These are phyloP conservation scores for Ectemnius lituratus DNA, from an alignment of 2,888 invertebrate genomes.

Conservation along the genomic window DNA sequence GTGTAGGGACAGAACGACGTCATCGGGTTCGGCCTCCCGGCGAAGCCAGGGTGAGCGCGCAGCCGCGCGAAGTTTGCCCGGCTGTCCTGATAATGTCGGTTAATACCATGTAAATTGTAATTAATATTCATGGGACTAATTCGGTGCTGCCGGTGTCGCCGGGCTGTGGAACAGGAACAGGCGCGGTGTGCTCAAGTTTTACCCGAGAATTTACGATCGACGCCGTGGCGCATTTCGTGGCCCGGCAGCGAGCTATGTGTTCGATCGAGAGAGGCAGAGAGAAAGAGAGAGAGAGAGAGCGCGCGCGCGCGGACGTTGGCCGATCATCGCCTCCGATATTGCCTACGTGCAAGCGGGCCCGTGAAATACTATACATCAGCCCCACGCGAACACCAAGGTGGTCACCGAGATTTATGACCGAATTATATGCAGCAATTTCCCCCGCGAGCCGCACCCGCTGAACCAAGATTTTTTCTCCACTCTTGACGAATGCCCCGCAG, in stretches of 20 bases:
- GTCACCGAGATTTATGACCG: conserved; percentile 38
- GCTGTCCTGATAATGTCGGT: conserved; percentile 75
- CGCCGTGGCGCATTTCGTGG: conserved; percentile 64
- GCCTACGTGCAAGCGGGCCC: conserved; percentile 17
- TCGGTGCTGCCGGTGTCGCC: conserved; percentile 60
- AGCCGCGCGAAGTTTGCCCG: conserved; percentile 67
- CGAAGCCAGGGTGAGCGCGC: conserved; percentile 46
- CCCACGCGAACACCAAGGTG: conserved; percentile 10
- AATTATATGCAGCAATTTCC: conserved; percentile 37
- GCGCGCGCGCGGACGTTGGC: conserved; percentile 24
- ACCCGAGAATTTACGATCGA: conserved; percentile 71
- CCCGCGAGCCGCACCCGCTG: conserved; percentile 1
- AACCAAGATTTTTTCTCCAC: background rate
- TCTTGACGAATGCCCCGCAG: conserved; percentile 26
- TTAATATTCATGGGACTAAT: conserved; percentile 76
- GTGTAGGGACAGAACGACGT: conserved; percentile 35
- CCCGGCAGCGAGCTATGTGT: background rate
- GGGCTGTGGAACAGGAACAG: conserved; percentile 19
- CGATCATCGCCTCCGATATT: conserved; percentile 31
- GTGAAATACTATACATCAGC: conserved; percentile 34
- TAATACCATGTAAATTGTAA: conserved; percentile 77
- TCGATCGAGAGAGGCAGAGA: too few relatives aligned
- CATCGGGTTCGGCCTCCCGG: conserved; percentile 38
- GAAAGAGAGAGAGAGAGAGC: too few relatives aligned
- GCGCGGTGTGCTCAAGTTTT: conserved; percentile 63